phyloP scores from a whole-genome alignment of 37 sponge, comb jelly and placozoan genomes.

The Diacarnus erythraeanus region DNA sequence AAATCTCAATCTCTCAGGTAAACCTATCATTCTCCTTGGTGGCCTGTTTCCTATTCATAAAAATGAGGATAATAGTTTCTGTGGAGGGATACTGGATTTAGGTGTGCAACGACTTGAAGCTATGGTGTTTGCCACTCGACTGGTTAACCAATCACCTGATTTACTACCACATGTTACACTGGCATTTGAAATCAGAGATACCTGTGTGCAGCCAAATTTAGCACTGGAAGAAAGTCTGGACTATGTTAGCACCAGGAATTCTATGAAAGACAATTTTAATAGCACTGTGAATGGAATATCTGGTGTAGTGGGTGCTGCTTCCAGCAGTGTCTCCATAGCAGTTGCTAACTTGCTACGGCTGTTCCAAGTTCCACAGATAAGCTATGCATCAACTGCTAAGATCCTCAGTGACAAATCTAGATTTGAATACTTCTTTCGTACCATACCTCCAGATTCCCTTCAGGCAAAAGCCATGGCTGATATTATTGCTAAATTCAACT shows the following conservation, averaged over 20 bases:
- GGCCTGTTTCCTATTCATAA: constrained; percentile 77
- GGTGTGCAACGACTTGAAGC: constrained; percentile 61
- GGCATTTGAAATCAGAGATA: constrained; percentile 71
- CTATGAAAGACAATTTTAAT: neutral
- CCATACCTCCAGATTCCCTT: constrained; percentile 74
- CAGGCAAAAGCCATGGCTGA: constrained; percentile 75
- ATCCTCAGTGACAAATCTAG: constrained; percentile 62
- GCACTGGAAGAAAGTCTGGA: constrained; percentile 52
- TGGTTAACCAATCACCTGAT: constrained; percentile 41
- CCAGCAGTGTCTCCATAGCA: constrained; percentile 45
- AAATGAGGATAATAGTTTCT: constrained; percentile 8
- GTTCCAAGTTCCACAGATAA: constrained; percentile 74
- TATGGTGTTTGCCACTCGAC: constrained; percentile 60
- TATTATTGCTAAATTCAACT: constrained; percentile 44
- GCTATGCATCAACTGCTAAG: constrained; percentile 66
- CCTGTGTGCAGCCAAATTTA: constrained; percentile 29
- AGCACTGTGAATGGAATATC: neutral
- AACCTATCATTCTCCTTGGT: constrained; percentile 66
- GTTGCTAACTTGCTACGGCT: constrained; percentile 60
- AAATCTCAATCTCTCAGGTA: too few species aligned
- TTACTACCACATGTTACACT: constrained; percentile 52
- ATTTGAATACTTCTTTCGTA: constrained; percentile 78
- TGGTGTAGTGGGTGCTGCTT: constrained; percentile 77
- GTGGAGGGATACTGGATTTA: constrained; percentile 18
- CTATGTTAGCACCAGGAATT: constrained; percentile 10